Conservation (phyloP, 2,113 vertebrate species). For the Hypomesus transpacificus region DNA sequence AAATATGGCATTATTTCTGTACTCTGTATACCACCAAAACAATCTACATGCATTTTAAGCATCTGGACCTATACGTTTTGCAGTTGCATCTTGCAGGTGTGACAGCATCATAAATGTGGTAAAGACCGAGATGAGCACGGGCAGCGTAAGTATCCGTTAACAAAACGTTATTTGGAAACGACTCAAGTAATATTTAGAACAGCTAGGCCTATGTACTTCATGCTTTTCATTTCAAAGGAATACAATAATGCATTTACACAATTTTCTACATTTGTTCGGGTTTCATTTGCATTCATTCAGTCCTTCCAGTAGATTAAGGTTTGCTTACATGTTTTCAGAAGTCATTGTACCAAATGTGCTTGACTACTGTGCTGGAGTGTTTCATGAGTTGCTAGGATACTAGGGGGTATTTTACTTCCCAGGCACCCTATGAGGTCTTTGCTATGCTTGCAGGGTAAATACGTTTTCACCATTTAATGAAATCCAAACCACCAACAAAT, state of each 20-base stretch:
- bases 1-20: too few species aligned
- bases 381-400: not conserved
- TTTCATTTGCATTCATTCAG: not conserved
- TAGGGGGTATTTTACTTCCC: not conserved
- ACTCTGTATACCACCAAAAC: too few species aligned
- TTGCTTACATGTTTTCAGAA: too few species aligned
- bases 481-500: not conserved
- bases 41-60: too few species aligned
- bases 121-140: conserved; percentile 49
- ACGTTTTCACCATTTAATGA: not conserved
- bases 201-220: not conserved
- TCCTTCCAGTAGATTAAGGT: not conserved
- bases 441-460: not conserved
- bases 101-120: not conserved
- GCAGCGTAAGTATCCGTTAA: conserved; percentile 5
- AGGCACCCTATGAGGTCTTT: not conserved
- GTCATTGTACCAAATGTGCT: not conserved
- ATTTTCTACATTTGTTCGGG: not conserved
- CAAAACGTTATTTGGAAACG: not conserved
- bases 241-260: not conserved
- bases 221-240: not conserved
- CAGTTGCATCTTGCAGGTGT: not conserved
- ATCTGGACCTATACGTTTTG: not conserved
- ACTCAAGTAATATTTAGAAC: not conserved
- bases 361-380: not conserved